Evolutionary conservation across 2,113 vertebrate species (phyloP), one percentile per base, ranked within the genome.

Genomic region (Falco punctatus): DNA sequence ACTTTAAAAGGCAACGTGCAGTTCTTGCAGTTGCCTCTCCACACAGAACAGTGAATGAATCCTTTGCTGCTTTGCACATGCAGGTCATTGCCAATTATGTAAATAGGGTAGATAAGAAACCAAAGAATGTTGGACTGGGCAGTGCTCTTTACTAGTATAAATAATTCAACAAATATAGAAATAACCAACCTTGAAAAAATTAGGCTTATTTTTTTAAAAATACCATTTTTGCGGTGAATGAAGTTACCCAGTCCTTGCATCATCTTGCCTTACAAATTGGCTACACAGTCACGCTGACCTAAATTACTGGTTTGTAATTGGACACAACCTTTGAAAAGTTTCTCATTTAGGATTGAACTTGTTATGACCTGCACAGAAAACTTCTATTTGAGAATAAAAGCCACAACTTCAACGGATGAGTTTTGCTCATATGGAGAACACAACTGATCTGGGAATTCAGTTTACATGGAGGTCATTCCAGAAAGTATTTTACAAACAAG

Each of bases 301-400:
- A 95, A 94, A 93, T 95, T 93, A 93, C 73, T 91, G 57, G 88
- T 87, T 94, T 96, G 95, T 79, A 95, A 91, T 48, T 86, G 87
- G 84, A 86, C 55, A 74, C 13, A 88, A 83, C 18, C 65, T 80
- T 94, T 83, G 52, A 82, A 88, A 95, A 86, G 58, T 88, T 94
- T 90, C 92, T 94, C 48, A 74, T 96, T 95, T 87, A 83, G 66
- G 61, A 67, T 1, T 96, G 90, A 97, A 96, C 92, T 96, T 96
- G 64, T 93, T 91, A 92, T 92, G 92, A 93, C 73, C 90, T 95
- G 77, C 4, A 46, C 12, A 65, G 59, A 85, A 95, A 95, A 89
- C 27, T 46, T 85, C 24, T 81, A 49, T 42, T 83, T 73, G 67
- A 65, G 24, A 46, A 55, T 32, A 10, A 46, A 80, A 82, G 38